These are phyloP conservation scores for Halyomorpha halys DNA, from an alignment of 1,140 invertebrate species.

Conservation along the genomic window DNA sequence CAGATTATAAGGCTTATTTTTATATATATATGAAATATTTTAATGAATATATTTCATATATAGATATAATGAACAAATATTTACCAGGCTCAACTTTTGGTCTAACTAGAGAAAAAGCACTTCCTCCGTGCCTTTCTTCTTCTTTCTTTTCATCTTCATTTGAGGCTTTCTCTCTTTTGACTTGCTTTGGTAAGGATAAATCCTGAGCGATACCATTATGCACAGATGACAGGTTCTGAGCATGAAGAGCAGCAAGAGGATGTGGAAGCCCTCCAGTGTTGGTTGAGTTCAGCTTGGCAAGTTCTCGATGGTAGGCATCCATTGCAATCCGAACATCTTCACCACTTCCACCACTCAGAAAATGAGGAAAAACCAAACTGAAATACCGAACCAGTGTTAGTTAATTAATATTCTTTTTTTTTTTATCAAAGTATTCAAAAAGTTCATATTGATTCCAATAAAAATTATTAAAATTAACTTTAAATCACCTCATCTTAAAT, in stretches of 20 bases:
- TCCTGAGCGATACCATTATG: constrained; percentile 67
- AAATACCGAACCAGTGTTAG: not conserved
- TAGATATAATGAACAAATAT: constrained; percentile 12
- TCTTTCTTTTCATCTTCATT: constrained; percentile 41
- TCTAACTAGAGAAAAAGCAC: constrained; percentile 72
- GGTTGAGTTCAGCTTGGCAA: constrained; percentile 63
- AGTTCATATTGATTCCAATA: too few species aligned
- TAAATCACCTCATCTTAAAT: too few species aligned
- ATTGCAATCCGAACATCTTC: constrained; percentile 81
- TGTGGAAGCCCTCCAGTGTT: constrained; percentile 18
- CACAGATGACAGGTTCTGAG: constrained; percentile 36
- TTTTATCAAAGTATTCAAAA: too few species aligned
- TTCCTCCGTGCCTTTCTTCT: constrained; percentile 64
- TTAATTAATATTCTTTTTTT: too few species aligned
- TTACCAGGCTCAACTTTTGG: constrained; percentile 63
- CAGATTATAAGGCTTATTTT: not conserved
- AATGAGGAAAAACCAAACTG: constrained; percentile 69
- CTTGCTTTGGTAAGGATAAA: constrained; percentile 62
- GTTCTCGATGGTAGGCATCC: constrained; percentile 83
- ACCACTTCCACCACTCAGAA: constrained; percentile 55
- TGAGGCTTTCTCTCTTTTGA: constrained; percentile 44
- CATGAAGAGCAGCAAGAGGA: constrained; percentile 24
- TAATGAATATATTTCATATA: not conserved
- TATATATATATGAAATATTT: not conserved
- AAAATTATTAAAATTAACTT: too few species aligned